Evolutionary conservation across 2,797 vertebrate species (phyloP).

Genomic region (Halcyon leucocephala): DNA sequence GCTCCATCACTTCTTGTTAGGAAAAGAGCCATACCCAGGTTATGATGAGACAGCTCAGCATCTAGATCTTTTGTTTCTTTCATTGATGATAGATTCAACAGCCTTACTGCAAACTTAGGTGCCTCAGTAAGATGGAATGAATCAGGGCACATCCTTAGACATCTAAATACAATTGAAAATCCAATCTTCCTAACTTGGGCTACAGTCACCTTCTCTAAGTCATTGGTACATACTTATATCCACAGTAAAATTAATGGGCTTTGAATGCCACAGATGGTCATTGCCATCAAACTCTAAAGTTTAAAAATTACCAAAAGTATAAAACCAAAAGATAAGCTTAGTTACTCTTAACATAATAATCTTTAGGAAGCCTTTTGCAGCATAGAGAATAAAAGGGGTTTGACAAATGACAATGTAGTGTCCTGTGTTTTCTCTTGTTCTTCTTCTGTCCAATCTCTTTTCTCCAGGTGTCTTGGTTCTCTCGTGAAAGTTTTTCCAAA

Average conservation of each 20-base stretch:
- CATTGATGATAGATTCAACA: not conserved
- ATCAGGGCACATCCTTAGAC: not conserved
- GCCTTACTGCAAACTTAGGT: not conserved
- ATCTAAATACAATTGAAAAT: not conserved
- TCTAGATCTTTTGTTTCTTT: not conserved
- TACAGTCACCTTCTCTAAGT: not conserved
- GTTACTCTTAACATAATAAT: not conserved
- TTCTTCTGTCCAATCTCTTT: not conserved
- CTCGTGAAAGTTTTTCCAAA: not conserved
- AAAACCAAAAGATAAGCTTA: not conserved
- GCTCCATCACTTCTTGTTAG: not conserved
- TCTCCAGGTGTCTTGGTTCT: not conserved
- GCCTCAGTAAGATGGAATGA: not conserved
- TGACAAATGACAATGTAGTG: not conserved
- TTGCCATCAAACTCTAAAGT: not conserved
- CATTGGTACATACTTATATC: not conserved
- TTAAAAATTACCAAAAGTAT: not conserved
- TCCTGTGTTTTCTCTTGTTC: not conserved
- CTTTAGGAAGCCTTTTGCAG: not conserved
- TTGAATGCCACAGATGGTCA: not conserved
- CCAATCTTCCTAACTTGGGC: not conserved
- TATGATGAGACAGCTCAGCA: not conserved
- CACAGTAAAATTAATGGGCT: constrained; percentile 14
- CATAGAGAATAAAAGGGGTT: not conserved
- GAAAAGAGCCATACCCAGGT: not conserved